Evolutionary conservation across 2,113 vertebrate genomes (phyloP).

Genomic region (Agapornis roseicollis): DNA sequence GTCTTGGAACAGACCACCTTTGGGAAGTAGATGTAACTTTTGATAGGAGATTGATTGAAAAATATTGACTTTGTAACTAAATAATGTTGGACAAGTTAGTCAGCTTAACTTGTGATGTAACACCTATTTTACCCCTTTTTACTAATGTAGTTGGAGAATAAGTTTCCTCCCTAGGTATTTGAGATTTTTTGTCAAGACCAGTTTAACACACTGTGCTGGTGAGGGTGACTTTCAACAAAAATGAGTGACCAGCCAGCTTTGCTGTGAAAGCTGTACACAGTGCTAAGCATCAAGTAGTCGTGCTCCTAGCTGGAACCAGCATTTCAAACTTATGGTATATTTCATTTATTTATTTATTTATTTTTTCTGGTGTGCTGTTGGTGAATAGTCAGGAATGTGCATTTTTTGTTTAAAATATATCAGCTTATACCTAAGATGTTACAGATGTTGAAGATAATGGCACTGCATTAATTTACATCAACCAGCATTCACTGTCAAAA

Average conservation of each 20-base stretch:
- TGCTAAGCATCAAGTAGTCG: neutral
- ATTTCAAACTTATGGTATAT: neutral
- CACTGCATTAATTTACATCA: neutral
- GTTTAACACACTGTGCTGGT: accelerated
- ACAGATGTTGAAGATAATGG: neutral
- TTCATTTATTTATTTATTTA: neutral
- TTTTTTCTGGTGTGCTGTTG: neutral
- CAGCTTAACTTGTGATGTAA: accelerated
- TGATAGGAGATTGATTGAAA: neutral
- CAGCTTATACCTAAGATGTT: neutral
- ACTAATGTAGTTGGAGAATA: neutral
- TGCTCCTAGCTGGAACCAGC: neutral
- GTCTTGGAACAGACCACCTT: neutral
- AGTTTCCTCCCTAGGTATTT: neutral
- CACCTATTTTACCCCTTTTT: neutral
- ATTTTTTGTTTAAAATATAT: neutral
- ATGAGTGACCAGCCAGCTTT: neutral
- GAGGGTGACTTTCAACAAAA: neutral
- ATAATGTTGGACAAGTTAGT: neutral
- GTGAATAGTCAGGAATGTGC: neutral
- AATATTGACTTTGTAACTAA: neutral
- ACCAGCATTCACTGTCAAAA: neutral
- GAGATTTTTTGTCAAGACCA: neutral
- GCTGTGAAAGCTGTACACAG: neutral
- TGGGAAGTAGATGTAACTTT: neutral